Evolutionary conservation across 2,113 vertebrate genomes (phyloP), one percentile per base, ranked within the genome.

Genomic region (Circaetus gallicus): DNA sequence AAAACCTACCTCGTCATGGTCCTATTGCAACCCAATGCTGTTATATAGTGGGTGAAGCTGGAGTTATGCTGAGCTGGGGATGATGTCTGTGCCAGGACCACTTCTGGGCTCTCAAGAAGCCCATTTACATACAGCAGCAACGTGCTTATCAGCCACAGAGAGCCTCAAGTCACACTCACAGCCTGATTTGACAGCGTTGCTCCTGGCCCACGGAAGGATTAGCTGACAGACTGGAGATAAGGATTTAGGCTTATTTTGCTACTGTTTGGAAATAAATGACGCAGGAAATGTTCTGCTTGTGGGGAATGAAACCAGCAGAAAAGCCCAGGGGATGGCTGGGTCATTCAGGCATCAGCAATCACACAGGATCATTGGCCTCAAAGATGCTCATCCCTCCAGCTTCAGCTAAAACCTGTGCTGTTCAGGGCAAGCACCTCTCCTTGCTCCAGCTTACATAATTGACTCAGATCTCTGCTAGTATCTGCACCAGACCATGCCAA

Each of bases 201-300:
- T 88, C 52, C 92, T 65, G 62, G 70, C 43, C 74, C 14, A 1
- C 4, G 2, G 61, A 92, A 82, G 61, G 67, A 95, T 92, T 93
- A 96, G 58, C 53, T 66, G 55, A 84, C 66, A 89, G 84, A 82
- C 36, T 18, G 10, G 73, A 70, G 77, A 93, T 65, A 95, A 92
- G 80, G 74, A 93, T 85, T 96, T 89, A 84, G 70, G 84, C 82
- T 80, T 85, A 56, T 84, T 87, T 79, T 45, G 11, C 81, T 80
- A 34, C 86, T 80, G 21, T 94, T 95, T 49, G 66, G 90, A 97
- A 95, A 96, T 45, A 97, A 97, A 92, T 87, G 88, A 77, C 21
- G 49, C 73, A 80, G 88, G 87, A 90, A 93, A 95, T 32, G 42
- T 96, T 89, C 90, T 74, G 53, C 65, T 96, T 92, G 58, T 52